phyloP scores from a whole-genome alignment of 2,113 vertebrate genomes.

The Ceuthmochares aereus region DNA sequence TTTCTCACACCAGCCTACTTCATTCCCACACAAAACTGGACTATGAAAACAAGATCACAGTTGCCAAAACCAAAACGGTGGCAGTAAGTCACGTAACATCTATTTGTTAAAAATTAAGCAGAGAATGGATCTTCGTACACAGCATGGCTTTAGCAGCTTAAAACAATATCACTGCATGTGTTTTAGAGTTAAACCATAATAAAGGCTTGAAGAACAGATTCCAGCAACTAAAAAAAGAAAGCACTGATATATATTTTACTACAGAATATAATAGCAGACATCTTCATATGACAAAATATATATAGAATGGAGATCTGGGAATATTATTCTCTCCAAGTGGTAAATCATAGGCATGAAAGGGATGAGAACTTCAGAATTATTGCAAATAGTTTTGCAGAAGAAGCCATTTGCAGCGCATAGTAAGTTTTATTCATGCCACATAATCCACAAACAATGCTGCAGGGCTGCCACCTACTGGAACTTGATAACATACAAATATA shows the following conservation, averaged over 20 bases:
- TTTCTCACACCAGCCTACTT: not conserved
- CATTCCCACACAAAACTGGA: not conserved
- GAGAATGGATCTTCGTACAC: not conserved
- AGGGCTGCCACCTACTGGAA: slow-evolving; percentile 55
- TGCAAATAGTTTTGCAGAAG: not conserved
- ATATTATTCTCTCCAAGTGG: not conserved
- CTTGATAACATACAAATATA: accelerated
- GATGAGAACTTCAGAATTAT: not conserved
- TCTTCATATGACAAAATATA: not conserved
- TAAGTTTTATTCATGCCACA: accelerated
- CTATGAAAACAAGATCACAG: not conserved
- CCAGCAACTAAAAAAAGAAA: not conserved
- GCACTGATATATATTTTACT: accelerated
- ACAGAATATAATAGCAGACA: not conserved
- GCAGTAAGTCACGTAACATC: not conserved
- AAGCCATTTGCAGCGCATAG: not conserved
- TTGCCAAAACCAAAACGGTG: not conserved
- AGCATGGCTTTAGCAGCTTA: not conserved
- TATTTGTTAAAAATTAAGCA: not conserved
- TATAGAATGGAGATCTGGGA: accelerated
- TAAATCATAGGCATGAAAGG: not conserved
- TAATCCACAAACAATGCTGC: not conserved
- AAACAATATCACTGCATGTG: not conserved
- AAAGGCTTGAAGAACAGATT: not conserved
- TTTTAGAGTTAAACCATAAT: not conserved